Conservation (phyloP, 2,113 vertebrate species). For the Vulpes lagopus region DNA sequence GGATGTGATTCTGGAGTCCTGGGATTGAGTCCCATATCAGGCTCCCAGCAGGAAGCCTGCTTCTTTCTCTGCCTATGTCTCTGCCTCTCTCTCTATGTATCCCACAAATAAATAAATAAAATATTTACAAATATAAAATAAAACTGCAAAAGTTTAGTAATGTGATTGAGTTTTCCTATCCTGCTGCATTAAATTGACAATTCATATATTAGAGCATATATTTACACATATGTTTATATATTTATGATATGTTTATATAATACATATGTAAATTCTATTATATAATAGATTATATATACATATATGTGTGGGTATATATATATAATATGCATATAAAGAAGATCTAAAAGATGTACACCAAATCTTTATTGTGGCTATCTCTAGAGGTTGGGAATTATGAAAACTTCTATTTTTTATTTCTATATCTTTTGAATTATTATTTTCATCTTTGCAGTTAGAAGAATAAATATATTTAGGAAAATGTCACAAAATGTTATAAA, state of each 20-base stretch:
- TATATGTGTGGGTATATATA: not conserved
- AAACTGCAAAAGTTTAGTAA: not conserved
- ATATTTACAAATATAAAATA: not conserved
- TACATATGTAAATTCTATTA: not conserved
- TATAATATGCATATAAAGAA: not conserved
- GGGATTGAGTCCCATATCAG: too few species aligned
- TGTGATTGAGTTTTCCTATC: not conserved
- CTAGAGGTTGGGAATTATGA: not conserved
- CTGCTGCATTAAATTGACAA: not conserved
- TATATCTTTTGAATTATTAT: conserved; percentile 26
- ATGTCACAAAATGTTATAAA: conserved; percentile 50
- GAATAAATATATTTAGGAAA: conserved; percentile 56
- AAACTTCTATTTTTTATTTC: conserved; percentile 25
- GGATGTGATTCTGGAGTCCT: too few species aligned
- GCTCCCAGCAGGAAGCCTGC: too few species aligned
- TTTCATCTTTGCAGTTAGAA: conserved; percentile 53
- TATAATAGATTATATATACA: not conserved
- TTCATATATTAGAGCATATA: not conserved
- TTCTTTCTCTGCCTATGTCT: too few species aligned
- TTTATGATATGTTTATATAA: not conserved
- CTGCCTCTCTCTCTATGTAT: too few species aligned
- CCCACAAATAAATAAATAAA: too few species aligned
- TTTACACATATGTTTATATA: not conserved
- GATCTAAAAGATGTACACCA: not conserved
- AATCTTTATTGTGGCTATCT: not conserved